A percentile compares a stretch with the other conserved stretches of the same genome.
Conservation (phyloP, 2,113 vertebrate genomes). For the Rousettus leschenaultii region DNA sequence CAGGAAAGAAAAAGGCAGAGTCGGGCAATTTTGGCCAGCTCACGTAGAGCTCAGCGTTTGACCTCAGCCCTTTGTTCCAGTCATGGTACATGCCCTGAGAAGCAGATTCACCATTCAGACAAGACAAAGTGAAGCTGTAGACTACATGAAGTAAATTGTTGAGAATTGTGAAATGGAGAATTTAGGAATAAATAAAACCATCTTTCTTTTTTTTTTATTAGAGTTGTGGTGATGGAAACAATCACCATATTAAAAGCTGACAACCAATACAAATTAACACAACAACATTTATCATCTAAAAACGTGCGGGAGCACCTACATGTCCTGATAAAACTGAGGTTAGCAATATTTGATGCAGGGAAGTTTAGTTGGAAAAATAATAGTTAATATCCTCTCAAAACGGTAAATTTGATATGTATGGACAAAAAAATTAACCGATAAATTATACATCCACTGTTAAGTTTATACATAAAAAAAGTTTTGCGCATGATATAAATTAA, state of each 20-base stretch:
- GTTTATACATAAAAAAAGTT: background rate
- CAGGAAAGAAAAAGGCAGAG: background rate
- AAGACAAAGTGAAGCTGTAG: too few relatives aligned
- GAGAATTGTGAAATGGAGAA: background rate
- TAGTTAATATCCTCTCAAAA: background rate
- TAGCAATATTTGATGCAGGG: background rate
- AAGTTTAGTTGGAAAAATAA: background rate
- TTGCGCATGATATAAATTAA: background rate
- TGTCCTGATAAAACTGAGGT: background rate
- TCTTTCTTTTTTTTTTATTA: background rate
- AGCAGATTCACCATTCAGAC: fast-evolving
- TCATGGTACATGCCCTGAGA: background rate
- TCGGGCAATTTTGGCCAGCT: background rate
- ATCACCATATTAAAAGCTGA: background rate
- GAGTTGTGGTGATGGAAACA: background rate
- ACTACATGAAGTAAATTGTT: too few relatives aligned
- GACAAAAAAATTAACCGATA: background rate
- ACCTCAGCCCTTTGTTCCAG: background rate
- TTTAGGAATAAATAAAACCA: background rate
- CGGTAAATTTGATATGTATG: background rate
- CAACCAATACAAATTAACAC: background rate
- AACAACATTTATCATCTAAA: background rate
- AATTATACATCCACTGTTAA: background rate
- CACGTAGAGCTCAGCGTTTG: background rate
- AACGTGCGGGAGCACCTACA: background rate